Percentiles rank a stretch among this genome's conserved stretches.
These are phyloP conservation scores for Meganola albula DNA, from an alignment of 2,888 invertebrate species.

Conservation along the genomic window DNA sequence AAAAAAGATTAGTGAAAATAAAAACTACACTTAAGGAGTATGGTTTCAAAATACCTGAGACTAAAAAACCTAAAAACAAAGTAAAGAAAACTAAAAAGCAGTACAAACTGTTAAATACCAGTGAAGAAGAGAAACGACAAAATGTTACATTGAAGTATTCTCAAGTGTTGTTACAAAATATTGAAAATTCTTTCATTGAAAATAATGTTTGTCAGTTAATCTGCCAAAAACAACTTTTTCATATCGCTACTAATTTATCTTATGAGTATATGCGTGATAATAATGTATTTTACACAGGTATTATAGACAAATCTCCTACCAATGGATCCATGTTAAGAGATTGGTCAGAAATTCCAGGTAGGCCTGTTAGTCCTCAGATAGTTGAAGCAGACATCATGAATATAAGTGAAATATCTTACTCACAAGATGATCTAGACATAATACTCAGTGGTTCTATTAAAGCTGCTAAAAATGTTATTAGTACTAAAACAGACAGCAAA, in stretches of 20 bases:
- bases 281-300: conserved; percentile 61
- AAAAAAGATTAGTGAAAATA: conserved; percentile 54
- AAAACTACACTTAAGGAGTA: conserved; percentile 78
- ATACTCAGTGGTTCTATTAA: conserved; percentile 54
- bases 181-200: conserved; percentile 18
- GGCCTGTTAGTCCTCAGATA: conserved; percentile 74
- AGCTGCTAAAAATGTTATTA: conserved; percentile 39
- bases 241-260: conserved; percentile 42
- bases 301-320: conserved; percentile 57
- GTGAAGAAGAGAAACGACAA: conserved; percentile 48
- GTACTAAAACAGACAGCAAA: conserved; percentile 13
- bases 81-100: conserved; percentile 38
- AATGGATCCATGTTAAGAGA: conserved; percentile 76
- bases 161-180: conserved; percentile 46
- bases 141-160: conserved; percentile 52
- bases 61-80: conserved; percentile 38
- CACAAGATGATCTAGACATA: conserved; percentile 53
- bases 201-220: too few species aligned
- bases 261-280: conserved; percentile 46
- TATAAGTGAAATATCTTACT: conserved; percentile 49
- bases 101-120: conserved; percentile 46
- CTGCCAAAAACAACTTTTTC: conserved; percentile 29
- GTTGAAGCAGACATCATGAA: conserved; percentile 31
- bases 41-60: conserved; percentile 74
- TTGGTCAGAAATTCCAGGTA: conserved; percentile 80